Evolutionary conservation across 1,140 invertebrate genomes (phyloP).

Genomic region (Scaptomyza hsui): DNA sequence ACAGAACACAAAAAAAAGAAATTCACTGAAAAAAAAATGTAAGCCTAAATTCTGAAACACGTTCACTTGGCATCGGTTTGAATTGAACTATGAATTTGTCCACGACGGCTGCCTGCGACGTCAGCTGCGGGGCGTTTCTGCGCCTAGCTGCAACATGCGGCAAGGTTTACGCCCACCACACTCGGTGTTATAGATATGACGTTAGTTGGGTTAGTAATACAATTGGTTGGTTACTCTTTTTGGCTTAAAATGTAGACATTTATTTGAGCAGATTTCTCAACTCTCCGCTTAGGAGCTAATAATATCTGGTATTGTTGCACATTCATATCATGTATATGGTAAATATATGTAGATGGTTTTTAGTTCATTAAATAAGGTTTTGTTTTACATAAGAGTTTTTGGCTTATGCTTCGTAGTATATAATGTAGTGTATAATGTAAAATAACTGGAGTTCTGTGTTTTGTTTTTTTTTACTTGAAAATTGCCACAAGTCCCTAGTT

Average conservation of each 20-base stretch:
- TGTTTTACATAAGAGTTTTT: conserved; percentile 10
- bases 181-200: background rate
- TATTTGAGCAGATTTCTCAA: conserved; percentile 60
- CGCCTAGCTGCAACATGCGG: conserved; percentile 6
- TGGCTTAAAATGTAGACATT: conserved; percentile 38
- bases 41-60: background rate
- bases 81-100: conserved; percentile 4
- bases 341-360: background rate
- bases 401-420: conserved; percentile 9
- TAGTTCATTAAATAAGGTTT: conserved; percentile 7
- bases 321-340: conserved; percentile 36
- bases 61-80: conserved; percentile 5
- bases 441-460: conserved; percentile 1
- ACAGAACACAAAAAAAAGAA: conserved; percentile 18
- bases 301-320: conserved; percentile 63
- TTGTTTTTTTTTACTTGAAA: background rate
- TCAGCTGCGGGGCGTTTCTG: conserved; percentile 48
- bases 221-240: background rate
- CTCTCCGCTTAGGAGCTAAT: conserved; percentile 51
- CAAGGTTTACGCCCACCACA: conserved; percentile 21
- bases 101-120: background rate
- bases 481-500: background rate
- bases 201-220: background rate
- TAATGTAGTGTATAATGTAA: conserved; percentile 34
- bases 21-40: background rate